Evolutionary conservation across 2,113 vertebrate species (phyloP), one percentile per base, ranked within the genome.

Genomic region (Struthidea cinerea): DNA sequence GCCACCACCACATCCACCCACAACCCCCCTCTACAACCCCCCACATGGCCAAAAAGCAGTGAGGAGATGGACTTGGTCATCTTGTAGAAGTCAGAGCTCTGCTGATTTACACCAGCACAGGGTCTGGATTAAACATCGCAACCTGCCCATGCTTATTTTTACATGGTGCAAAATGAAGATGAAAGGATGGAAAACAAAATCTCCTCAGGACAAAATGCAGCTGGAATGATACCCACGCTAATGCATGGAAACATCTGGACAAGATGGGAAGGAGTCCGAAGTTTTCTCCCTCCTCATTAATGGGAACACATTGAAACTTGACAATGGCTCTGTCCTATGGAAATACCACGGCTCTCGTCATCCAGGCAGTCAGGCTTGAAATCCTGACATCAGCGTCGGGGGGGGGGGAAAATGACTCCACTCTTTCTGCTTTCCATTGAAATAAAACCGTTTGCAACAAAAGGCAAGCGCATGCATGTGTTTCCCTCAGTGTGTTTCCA

Each of bases 361-460:
- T 87, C 53, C 42, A 42, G 84, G 79, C 91, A 92, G 67, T 46
- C 65, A 87, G 82, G 47, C 92, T 92, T 87, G 84, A 96, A 93
- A 94, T 50, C 83, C 69, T 81, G 80, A 97, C 94, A 95, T 93
- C 89, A 59, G 3, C 87, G 90, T 55, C 37, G 53, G 88, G 47
- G 3, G 18, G 78, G 16, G 89, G 61, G 69, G 13, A 46, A 53
- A 93, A 81, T 50, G 52, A 93, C 84, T 95, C 90, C 80, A 86
- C 74, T 63, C 7, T 60, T 95, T 94, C 87, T 94, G 94, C 89
- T 94, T 96, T 69, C 73, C 65, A 96, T 92, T 82, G 89, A 91
- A 94, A 90, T 61, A 73, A 76, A 91, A 21, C 78, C 21, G 81
- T 88, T 50, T 84, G 90, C 83, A 90, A 92, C 88, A 84, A 86